Percentiles rank a stretch among this genome's conserved stretches.
phyloP scores from a whole-genome alignment of 1,140 invertebrate species.

The Chlorops oryzae region DNA sequence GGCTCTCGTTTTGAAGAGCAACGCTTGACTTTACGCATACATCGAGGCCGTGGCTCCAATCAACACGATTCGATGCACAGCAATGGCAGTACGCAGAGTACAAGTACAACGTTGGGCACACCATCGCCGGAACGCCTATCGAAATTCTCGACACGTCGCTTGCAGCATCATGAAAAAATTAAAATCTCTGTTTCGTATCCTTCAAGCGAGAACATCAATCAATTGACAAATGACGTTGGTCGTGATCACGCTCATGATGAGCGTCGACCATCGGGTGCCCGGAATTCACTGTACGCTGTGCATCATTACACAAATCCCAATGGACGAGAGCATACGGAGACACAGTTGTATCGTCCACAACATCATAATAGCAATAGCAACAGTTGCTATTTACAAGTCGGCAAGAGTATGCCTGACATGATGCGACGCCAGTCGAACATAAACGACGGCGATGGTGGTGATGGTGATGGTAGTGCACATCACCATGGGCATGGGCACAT shows the following conservation, averaged over 20 bases:
- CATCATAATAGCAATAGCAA: constrained; percentile 48
- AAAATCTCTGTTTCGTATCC: constrained; percentile 80
- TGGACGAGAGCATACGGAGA: constrained; percentile 34
- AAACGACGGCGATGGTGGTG: constrained; percentile 47
- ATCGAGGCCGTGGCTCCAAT: constrained; percentile 59
- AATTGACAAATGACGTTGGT: constrained; percentile 43
- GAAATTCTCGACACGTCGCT: constrained; percentile 35
- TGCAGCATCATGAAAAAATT: constrained; percentile 64
- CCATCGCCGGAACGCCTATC: constrained; percentile 38
- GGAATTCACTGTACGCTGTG: constrained; percentile 34
- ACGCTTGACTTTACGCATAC: constrained; percentile 83
- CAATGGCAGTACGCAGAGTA: constrained; percentile 44
- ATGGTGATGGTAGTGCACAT: no score
- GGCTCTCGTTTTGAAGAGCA: constrained; percentile 72
- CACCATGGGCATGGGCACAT: constrained; percentile 42
- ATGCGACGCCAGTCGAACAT: constrained; percentile 45
- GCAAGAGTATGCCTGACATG: constrained; percentile 50
- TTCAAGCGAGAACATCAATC: constrained; percentile 63
- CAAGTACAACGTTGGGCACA: constrained; percentile 41
- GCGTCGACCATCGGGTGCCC: constrained; percentile 21
- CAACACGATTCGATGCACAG: constrained; percentile 43
- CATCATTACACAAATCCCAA: constrained; percentile 32
- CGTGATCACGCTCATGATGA: constrained; percentile 20
- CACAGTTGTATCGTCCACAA: constrained; percentile 43
- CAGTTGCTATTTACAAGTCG: constrained; percentile 52